Evolutionary conservation across 2,888 invertebrate genomes (phyloP).

Genomic region (Leucophenga montana): DNA sequence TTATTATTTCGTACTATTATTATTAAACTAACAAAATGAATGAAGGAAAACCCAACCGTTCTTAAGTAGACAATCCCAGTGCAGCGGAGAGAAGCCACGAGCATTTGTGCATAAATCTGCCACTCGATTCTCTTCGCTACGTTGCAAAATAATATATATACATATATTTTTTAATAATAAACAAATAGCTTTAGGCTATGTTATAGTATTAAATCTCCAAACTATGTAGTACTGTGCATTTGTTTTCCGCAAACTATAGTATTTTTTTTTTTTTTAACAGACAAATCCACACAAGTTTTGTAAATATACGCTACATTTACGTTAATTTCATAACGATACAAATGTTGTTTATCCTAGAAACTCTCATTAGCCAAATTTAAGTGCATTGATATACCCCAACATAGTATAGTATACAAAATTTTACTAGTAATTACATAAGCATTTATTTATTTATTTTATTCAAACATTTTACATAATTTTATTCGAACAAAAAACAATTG

Average conservation of each 20-base stretch:
- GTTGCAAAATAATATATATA: constrained; percentile 33
- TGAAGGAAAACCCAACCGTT: constrained; percentile 34
- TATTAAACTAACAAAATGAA: constrained; percentile 24
- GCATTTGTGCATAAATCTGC: constrained; percentile 17
- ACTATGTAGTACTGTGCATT: background rate
- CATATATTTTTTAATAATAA: constrained; percentile 27
- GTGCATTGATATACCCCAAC: constrained; percentile 13
- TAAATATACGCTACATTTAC: constrained; percentile 41
- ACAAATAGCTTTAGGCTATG: constrained; percentile 26
- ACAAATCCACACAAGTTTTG: constrained; percentile 45
- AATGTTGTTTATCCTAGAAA: constrained; percentile 12
- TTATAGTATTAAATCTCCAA: constrained; percentile 33
- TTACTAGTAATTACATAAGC: background rate
- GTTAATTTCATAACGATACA: constrained; percentile 24
- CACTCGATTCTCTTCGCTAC: constrained; percentile 36
- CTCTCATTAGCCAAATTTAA: constrained; percentile 62
- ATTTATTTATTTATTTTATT: constrained; percentile 25
- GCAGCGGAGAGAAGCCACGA: constrained; percentile 33
- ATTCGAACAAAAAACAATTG: background rate
- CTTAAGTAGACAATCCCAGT: constrained; percentile 60
- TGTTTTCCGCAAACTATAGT: constrained; percentile 32
- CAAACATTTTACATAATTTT: background rate
- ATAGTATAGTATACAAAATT: constrained; percentile 12
- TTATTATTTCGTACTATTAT: constrained; percentile 9
- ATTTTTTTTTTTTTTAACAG: constrained; percentile 40